Conservation (phyloP, 2,888 invertebrate species). For the Drosophila formosana region DNA sequence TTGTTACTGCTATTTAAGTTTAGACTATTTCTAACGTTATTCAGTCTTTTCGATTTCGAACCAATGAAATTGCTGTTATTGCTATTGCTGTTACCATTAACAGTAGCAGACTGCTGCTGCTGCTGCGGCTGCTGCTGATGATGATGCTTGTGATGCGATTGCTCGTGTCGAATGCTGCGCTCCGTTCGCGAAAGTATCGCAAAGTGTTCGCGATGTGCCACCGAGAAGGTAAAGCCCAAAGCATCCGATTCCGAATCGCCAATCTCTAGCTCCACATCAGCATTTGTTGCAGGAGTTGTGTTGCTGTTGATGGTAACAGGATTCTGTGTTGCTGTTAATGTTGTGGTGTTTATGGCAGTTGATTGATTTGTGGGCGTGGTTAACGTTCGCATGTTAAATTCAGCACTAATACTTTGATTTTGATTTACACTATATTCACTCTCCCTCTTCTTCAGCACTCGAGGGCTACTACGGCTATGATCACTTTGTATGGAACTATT, state of each 20-base stretch:
- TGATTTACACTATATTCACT: slow-evolving; percentile 72
- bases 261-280: neutral
- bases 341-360: slow-evolving; percentile 27
- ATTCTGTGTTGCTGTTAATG: slow-evolving; percentile 40
- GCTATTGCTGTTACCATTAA: slow-evolving; percentile 32
- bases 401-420: slow-evolving; percentile 80
- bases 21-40: slow-evolving; percentile 83
- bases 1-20: slow-evolving; percentile 74
- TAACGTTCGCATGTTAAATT: slow-evolving; percentile 70
- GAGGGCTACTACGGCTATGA: slow-evolving; percentile 69
- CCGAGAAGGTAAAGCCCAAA: slow-evolving; percentile 70
- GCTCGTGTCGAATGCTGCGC: slow-evolving; percentile 82
- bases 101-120: slow-evolving; percentile 46
- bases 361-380: slow-evolving; percentile 43
- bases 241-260: slow-evolving; percentile 37
- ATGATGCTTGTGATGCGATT: slow-evolving; percentile 31
- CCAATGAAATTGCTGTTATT: slow-evolving; percentile 74
- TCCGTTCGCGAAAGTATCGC: slow-evolving; percentile 84
- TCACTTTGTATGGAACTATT: slow-evolving; percentile 71
- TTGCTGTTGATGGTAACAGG: slow-evolving; percentile 27
- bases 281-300: slow-evolving; percentile 42
- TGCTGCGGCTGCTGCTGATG: slow-evolving; percentile 39
- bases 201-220: slow-evolving; percentile 67
- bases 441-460: slow-evolving; percentile 46
- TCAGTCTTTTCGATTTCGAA: slow-evolving; percentile 85